Base-by-base conservation (phyloP, 2,888 invertebrate species). In the Andricus curvator region DNA sequence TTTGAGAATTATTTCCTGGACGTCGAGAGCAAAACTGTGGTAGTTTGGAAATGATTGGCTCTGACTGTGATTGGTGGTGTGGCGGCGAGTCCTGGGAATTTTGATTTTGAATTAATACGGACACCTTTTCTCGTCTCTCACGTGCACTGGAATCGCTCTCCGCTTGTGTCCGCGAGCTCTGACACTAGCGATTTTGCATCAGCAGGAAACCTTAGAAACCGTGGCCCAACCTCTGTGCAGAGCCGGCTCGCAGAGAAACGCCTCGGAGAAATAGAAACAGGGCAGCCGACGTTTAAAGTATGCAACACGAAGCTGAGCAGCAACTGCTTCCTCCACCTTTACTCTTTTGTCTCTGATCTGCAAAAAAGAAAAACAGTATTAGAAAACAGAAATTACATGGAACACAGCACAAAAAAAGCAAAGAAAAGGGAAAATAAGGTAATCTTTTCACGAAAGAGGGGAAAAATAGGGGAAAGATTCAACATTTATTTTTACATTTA, bases 341-440 rank as follows among this genome's bases (percentile, higher is more conserved):
- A 94, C 97, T 97, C 94, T 98, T 98, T 94, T 97, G 97, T 94
- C 97, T 96, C 95, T 98, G 97, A 96, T 98, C 98, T 98, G 95
- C 89, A 96, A 95, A 91, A 91, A 76, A 88, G n/a, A 17, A n/a
- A 48, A 51, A 44, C n/a, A 60, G 13, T 8, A 25, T 60, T 37
- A 37, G 25, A 11, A 56, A 56, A 17, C n/a, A 44, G 17, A 48
- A 48, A 8, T 37, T 37, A 37, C 37, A 37, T 1, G 37, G 37
- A 37, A 9, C 37, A 8, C 9, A 37, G 37, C 1, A 8, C 8
- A 37, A 37, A 37, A 37, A 37, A 8, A 1, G 8, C 37, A 37
- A 37, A 9, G 1, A 37, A 37, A 37, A 37, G 37, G 8, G 37
- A 37, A 37, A 37, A 37, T 8, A 37, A 9, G 37, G 33, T 33